phyloP scores from a whole-genome alignment of 1,140 invertebrate species.

The Micrasema longulum region DNA sequence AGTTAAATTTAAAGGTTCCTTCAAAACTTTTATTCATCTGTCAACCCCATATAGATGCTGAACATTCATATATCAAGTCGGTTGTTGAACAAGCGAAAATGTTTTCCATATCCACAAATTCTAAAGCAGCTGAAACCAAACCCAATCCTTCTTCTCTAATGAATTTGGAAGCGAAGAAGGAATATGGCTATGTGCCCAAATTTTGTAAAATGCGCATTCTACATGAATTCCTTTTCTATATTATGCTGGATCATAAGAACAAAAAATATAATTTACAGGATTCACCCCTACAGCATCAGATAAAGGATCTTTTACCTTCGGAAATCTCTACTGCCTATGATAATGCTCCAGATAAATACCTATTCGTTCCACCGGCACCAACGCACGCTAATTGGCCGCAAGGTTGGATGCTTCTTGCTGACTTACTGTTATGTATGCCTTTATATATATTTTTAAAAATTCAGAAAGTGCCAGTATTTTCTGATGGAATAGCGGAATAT shows the following conservation, averaged over 20 bases:
- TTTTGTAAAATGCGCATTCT: conserved; percentile 74
- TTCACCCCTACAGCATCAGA: background rate
- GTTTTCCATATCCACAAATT: background rate
- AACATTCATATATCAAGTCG: conserved; percentile 38
- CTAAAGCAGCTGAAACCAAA: conserved; percentile 8
- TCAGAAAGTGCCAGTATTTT: conserved; percentile 69
- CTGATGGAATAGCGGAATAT: conserved; percentile 71
- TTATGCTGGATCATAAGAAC: conserved; percentile 71
- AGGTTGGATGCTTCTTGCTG: conserved; percentile 79
- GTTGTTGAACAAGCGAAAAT: conserved; percentile 41
- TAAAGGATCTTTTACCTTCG: background rate
- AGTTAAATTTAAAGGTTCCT: conserved; percentile 7
- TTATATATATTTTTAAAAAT: conserved; percentile 77
- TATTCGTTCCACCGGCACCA: conserved; percentile 77
- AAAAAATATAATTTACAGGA: conserved; percentile 60
- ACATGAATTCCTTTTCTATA: conserved; percentile 76
- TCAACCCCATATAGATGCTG: conserved; percentile 32
- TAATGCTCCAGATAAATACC: conserved; percentile 72
- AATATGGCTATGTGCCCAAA: conserved; percentile 67
- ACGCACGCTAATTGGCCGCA: conserved; percentile 68
- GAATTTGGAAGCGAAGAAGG: conserved; percentile 17
- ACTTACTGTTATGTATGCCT: conserved; percentile 76
- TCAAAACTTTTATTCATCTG: conserved; percentile 39
- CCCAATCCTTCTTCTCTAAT: background rate
- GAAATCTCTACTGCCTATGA: conserved; percentile 55